Percentiles rank a stretch among this genome's conserved stretches.
Evolutionary conservation across 2,113 vertebrate species (phyloP).

Genomic region (Burhinus oedicnemus): DNA sequence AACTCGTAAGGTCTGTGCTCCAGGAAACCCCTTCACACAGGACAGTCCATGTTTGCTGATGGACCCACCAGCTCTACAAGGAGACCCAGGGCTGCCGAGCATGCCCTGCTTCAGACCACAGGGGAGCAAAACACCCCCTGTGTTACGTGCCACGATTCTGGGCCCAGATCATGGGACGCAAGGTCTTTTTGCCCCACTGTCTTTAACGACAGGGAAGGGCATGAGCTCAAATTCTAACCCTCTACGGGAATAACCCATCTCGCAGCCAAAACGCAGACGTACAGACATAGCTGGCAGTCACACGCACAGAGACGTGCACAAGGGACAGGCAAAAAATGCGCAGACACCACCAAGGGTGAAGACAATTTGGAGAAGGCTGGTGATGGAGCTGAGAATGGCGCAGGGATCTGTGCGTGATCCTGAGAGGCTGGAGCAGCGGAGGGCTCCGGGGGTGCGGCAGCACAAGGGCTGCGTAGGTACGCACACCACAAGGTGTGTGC

Average conservation of each 20-base stretch:
- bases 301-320: no score
- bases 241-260: accelerated
- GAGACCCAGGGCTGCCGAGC: background rate
- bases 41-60: background rate
- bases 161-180: accelerated
- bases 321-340: background rate
- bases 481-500: no score
- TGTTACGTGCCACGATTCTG: accelerated
- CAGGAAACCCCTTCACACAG: background rate
- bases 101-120: background rate
- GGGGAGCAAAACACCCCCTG: background rate
- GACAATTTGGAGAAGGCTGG: background rate
- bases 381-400: no score
- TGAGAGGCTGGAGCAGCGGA: no score
- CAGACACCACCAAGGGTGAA: background rate
- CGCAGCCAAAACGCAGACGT: accelerated
- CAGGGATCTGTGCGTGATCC: no score
- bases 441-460: no score
- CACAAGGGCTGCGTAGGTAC: no score
- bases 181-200: background rate
- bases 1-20: background rate
- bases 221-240: background rate
- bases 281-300: background rate
- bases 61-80: background rate
- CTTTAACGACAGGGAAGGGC: background rate